Base-by-base conservation (phyloP, 2,888 invertebrate genomes). In the Atethmia centrago region DNA sequence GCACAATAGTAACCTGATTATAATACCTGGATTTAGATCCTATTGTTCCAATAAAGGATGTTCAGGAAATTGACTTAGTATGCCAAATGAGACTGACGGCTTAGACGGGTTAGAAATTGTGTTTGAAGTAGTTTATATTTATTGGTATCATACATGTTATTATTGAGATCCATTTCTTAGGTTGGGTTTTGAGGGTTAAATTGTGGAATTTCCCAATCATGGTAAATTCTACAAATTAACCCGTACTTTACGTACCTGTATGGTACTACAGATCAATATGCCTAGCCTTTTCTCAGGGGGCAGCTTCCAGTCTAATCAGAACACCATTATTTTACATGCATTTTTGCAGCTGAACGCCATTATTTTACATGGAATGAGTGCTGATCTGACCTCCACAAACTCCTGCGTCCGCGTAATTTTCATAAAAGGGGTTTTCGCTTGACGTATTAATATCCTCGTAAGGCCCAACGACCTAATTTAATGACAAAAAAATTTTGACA, bases 1-100 rank as follows among this genome's bases (percentile, higher is more conserved):
- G 68, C 88, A 93, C 92, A 93, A 93, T 92, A 89, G 90, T 92
- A 90, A 91, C 90, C 92, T 93, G 87, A 94, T 94, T 95, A 90
- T 90, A 83, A 93, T 94, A 91, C 93, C 83, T 89, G 88, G 84
- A 88, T 92, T 91, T 90, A 91, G 87, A 89, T 89, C 79, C 92
- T 81, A 94, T 95, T 95, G 95, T 95, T 93, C 93, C 88, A 80
- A 79, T 87, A 92, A 93, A 89, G 93, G 94, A 66, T 64, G 74
- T 80, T 80, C 86, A 89, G 91, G 93, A 94, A 92, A 90, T 88
- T 69, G 79, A 87, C 83, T 90, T 87, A 82, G 89, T 90, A 94
- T 93, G 91, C 92, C 87, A 90, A 93, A 87, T 71, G 70, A 73
- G 72, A 77, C 66, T 68, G 63, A n/a, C 19, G 51, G 68, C 47